phyloP scores from a whole-genome alignment of 1,140 invertebrate genomes.

The Apis florea region DNA sequence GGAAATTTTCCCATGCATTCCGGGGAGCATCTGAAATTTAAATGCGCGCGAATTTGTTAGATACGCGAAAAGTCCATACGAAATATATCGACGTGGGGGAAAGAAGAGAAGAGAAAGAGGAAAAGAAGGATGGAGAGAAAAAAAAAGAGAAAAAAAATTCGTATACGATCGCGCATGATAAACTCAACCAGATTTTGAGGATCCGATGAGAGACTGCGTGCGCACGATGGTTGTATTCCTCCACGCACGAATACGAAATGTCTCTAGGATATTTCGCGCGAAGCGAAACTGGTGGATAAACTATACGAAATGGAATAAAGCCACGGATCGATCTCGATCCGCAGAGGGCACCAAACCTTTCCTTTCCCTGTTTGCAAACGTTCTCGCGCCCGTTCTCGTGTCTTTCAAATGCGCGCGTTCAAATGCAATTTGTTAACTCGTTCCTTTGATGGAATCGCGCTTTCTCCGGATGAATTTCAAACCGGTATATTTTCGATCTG shows the following conservation, averaged over 20 bases:
- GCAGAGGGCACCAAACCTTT: not conserved
- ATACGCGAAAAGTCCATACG: slow-evolving; percentile 58
- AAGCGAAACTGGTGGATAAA: slow-evolving; percentile 55
- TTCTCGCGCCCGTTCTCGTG: not conserved
- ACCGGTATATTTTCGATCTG: not conserved
- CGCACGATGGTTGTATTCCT: slow-evolving; percentile 63
- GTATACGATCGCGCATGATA: slow-evolving; percentile 58
- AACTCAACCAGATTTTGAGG: slow-evolving; percentile 47
- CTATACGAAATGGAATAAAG: slow-evolving; percentile 23
- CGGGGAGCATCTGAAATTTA: slow-evolving; percentile 70
- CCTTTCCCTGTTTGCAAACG: not conserved
- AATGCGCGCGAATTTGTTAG: slow-evolving; percentile 73
- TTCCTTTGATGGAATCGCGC: not conserved
- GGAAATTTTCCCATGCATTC: slow-evolving; percentile 27
- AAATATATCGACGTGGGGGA: slow-evolving; percentile 50
- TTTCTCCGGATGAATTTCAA: not conserved
- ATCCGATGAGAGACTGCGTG: too few species aligned
- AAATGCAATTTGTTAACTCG: not conserved
- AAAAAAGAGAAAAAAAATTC: slow-evolving; percentile 34
- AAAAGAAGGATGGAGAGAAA: slow-evolving; percentile 9
- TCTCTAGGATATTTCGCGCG: slow-evolving; percentile 55
- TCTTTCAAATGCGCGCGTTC: not conserved
- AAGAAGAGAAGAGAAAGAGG: slow-evolving; percentile 18
- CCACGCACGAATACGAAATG: slow-evolving; percentile 56
- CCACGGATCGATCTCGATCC: slow-evolving; percentile 1